These are phyloP conservation scores for Rhabdornis inornatus DNA, from an alignment of 2,113 vertebrate genomes.

Conservation along the genomic window DNA sequence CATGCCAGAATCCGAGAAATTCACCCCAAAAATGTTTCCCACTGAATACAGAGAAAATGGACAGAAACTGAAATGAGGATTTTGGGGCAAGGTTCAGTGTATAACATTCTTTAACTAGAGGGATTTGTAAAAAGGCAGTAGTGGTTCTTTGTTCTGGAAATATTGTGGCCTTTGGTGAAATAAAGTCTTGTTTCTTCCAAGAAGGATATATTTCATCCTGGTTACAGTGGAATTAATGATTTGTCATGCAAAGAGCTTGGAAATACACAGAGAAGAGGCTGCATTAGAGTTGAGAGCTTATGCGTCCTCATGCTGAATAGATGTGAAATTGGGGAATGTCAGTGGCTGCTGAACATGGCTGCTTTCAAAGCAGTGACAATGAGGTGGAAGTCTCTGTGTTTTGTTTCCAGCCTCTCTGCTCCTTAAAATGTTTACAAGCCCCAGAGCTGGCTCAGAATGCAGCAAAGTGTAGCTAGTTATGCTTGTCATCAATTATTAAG, in stretches of 20 bases:
- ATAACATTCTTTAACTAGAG: background rate
- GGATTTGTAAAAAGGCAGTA: background rate
- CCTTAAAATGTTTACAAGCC: slow-evolving; percentile 17
- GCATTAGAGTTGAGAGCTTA: background rate
- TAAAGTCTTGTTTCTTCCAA: background rate
- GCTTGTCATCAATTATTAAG: slow-evolving; percentile 26
- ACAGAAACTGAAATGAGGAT: background rate
- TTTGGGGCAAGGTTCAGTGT: background rate
- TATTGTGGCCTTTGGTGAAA: background rate
- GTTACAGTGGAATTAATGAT: background rate
- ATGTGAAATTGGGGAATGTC: background rate
- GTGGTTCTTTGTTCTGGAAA: background rate
- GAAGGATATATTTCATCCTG: background rate
- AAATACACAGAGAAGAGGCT: background rate
- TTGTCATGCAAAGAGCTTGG: background rate
- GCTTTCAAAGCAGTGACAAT: background rate
- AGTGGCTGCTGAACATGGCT: background rate
- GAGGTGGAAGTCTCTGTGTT: background rate
- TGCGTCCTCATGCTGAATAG: background rate
- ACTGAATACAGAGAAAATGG: background rate
- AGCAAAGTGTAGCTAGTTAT: slow-evolving; percentile 8
- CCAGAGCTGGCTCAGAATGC: background rate
- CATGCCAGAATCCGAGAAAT: background rate
- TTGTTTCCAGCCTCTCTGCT: background rate
- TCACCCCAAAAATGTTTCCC: background rate